phyloP scores from a whole-genome alignment of 2,888 invertebrate genomes.

The Ischnus inquisitorius region DNA sequence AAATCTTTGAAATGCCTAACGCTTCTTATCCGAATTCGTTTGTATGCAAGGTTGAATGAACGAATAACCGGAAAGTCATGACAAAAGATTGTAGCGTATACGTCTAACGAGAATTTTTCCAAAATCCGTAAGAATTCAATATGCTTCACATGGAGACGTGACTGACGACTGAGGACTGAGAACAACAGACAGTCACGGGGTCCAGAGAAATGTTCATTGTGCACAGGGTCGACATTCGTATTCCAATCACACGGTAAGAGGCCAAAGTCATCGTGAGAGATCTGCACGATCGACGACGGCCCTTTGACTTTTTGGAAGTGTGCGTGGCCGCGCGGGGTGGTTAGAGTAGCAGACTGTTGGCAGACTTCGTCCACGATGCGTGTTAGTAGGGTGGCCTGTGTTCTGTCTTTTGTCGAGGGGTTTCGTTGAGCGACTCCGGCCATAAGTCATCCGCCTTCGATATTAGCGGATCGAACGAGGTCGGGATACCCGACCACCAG shows the following conservation, averaged over 20 bases:
- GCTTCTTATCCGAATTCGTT: conserved; percentile 7
- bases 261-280: conserved; percentile 60
- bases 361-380: conserved; percentile 44
- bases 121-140: conserved; percentile 78
- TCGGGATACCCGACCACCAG: conserved; percentile 59
- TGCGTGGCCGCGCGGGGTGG: conserved; percentile 27
- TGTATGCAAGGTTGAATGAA: conserved; percentile 17
- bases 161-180: conserved; percentile 60
- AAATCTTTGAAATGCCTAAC: conserved; percentile 45
- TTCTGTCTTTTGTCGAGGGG: conserved; percentile 40
- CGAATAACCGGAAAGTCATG: conserved; percentile 4
- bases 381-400: conserved; percentile 48
- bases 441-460: conserved; percentile 82
- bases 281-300: conserved; percentile 56
- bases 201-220: conserved; percentile 81
- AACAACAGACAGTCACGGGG: conserved; percentile 49
- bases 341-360: conserved; percentile 27
- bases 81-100: conserved; percentile 29
- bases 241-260: conserved; percentile 78
- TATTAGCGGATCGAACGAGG: conserved; percentile 78
- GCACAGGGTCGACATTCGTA: conserved; percentile 76
- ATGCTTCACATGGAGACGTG: conserved; percentile 68
- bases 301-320: conserved; percentile 50
- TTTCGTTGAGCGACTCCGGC: conserved; percentile 60
- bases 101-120: conserved; percentile 17